Percentiles rank a stretch among this genome's conserved stretches.
These are phyloP conservation scores for Callorhinus ursinus DNA, from an alignment of 2,113 vertebrate species.

Conservation along the genomic window DNA sequence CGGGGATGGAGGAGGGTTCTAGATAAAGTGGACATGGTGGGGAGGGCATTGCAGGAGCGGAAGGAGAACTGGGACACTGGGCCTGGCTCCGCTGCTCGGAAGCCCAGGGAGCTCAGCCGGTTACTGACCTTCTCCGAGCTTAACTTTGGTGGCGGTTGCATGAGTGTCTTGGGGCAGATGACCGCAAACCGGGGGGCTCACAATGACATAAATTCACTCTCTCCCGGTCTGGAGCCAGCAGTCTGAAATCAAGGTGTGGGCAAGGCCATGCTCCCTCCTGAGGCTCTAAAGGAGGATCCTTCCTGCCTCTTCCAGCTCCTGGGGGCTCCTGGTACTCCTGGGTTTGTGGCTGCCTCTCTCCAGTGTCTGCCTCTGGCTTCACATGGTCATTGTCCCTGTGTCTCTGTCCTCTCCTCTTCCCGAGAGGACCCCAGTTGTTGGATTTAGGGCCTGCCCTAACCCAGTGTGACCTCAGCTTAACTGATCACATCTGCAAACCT, in stretches of 20 bases:
- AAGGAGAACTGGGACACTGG: fast-evolving
- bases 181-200: fast-evolving
- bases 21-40: fast-evolving
- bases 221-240: fast-evolving
- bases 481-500: neutral
- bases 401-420: neutral
- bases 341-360: fast-evolving
- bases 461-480: neutral
- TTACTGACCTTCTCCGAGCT: neutral
- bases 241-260: neutral
- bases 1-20: neutral
- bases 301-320: fast-evolving
- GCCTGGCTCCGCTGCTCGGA: neutral
- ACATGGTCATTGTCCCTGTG: fast-evolving
- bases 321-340: fast-evolving
- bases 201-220: fast-evolving
- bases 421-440: too few relatives aligned
- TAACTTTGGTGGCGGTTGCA: fast-evolving
- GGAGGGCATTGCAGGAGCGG: neutral
- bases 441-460: neutral
- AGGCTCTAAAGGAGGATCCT: neutral
- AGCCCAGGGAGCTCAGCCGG: fast-evolving
- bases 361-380: neutral
- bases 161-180: neutral
- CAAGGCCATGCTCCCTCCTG: fast-evolving